These are phyloP conservation scores for Melinaea menophilus DNA, from an alignment of 2,888 invertebrate species.

Conservation along the genomic window DNA sequence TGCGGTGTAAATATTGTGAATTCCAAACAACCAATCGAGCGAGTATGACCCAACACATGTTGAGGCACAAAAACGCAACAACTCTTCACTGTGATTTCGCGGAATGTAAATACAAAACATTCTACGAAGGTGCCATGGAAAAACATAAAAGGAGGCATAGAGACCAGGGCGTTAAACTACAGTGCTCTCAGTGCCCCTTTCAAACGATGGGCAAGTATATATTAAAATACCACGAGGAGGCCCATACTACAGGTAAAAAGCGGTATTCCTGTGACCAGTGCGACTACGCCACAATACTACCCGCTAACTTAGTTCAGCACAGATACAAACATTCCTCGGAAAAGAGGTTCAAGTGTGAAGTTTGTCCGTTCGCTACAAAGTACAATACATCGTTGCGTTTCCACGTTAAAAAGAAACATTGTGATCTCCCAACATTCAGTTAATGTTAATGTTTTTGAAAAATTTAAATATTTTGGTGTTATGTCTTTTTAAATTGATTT, in stretches of 20 bases:
- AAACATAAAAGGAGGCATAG: conserved; percentile 61
- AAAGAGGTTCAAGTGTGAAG: conserved; percentile 69
- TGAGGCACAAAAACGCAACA: conserved; percentile 63
- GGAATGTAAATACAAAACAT: conserved; percentile 62
- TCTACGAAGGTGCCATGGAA: conserved; percentile 61
- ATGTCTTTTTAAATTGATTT: conserved; percentile 36
- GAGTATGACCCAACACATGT: conserved; percentile 64
- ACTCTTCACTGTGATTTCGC: conserved; percentile 56
- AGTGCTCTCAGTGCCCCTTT: conserved; percentile 64
- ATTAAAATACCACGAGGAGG: conserved; percentile 66
- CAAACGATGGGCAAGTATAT: conserved; percentile 71
- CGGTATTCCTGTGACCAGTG: conserved; percentile 63
- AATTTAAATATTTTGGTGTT: conserved; percentile 54
- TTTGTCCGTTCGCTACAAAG: conserved; percentile 69
- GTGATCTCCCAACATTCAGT: conserved; percentile 67
- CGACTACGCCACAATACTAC: conserved; percentile 66
- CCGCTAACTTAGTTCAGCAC: conserved; percentile 68
- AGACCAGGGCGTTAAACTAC: conserved; percentile 60
- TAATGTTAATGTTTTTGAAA: conserved; percentile 43
- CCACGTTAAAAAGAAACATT: conserved; percentile 71
- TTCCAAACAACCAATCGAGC: conserved; percentile 54
- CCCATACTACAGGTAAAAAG: conserved; percentile 64
- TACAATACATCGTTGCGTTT: conserved; percentile 70
- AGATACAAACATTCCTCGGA: conserved; percentile 69
- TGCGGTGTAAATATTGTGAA: conserved; percentile 60